These are phyloP conservation scores for Notoglanidium macrostoma DNA, from an alignment of 2,797 vertebrate genomes.

Conservation along the genomic window DNA sequence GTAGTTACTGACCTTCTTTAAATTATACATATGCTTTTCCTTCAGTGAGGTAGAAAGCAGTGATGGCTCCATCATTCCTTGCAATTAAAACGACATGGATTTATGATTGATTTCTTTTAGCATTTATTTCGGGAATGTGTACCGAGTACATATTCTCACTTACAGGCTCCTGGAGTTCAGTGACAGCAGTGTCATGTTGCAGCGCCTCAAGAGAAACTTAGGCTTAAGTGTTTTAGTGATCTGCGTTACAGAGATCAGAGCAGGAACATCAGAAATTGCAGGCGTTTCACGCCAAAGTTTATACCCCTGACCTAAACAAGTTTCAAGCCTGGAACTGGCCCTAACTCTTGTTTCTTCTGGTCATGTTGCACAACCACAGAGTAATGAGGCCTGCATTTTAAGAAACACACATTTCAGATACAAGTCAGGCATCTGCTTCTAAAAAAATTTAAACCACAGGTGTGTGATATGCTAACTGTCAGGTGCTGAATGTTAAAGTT, in stretches of 20 bases:
- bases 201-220: not conserved
- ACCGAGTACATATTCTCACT: constrained; percentile 7
- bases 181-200: constrained; percentile 29
- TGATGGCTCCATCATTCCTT: not conserved
- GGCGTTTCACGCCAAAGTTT: not conserved
- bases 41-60: not conserved
- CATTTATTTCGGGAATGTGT: constrained; percentile 13
- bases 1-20: not conserved
- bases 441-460: not conserved
- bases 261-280: not conserved
- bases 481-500: not conserved
- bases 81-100: not conserved
- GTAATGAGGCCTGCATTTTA: not conserved
- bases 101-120: constrained; percentile 10
- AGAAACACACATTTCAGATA: not conserved
- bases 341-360: not conserved
- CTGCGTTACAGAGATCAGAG: not conserved
- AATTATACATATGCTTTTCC: not conserved
- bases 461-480: not conserved
- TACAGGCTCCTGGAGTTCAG: constrained; percentile 12
- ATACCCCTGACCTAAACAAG: not conserved
- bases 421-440: not conserved
- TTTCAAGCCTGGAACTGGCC: not conserved
- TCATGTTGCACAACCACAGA: not conserved
- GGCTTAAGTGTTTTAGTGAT: constrained; percentile 1